Conservation (phyloP, 2,113 vertebrate species). For the Chitala chitala region DNA sequence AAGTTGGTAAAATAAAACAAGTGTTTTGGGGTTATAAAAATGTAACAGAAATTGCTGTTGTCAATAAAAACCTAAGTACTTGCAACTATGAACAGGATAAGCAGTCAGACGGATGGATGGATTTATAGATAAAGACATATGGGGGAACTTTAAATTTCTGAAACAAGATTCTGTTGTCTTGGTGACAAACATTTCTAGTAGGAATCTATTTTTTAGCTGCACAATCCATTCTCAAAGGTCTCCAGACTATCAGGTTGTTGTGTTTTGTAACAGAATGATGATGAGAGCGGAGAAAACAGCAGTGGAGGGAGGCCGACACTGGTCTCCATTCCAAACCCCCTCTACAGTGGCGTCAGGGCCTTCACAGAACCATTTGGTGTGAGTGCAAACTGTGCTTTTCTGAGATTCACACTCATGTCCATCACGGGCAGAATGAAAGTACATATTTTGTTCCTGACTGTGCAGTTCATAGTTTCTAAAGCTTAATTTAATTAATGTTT, state of each 20-base stretch:
- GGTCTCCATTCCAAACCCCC: slow-evolving; percentile 77
- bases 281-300: slow-evolving; percentile 60
- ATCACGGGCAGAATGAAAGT: not conserved
- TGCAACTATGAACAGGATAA: too few relatives aligned
- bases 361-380: slow-evolving; percentile 72
- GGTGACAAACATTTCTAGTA: too few relatives aligned
- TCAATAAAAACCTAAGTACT: too few relatives aligned
- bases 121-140: too few relatives aligned
- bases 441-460: not conserved
- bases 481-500: not conserved
- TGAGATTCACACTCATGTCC: not conserved
- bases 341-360: slow-evolving; percentile 66
- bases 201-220: too few relatives aligned
- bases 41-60: too few relatives aligned
- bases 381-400: slow-evolving; percentile 36
- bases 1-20: too few relatives aligned
- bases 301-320: slow-evolving; percentile 56
- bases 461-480: too few relatives aligned
- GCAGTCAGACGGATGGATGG: too few relatives aligned
- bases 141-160: too few relatives aligned
- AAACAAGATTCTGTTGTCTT: too few relatives aligned
- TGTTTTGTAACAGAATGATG: slow-evolving; percentile 16
- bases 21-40: too few relatives aligned
- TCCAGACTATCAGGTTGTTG: not conserved
- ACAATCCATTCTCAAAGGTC: not conserved